These are phyloP conservation scores for Xestia sexstrigata DNA, from an alignment of 2,888 invertebrate genomes.

Conservation along the genomic window DNA sequence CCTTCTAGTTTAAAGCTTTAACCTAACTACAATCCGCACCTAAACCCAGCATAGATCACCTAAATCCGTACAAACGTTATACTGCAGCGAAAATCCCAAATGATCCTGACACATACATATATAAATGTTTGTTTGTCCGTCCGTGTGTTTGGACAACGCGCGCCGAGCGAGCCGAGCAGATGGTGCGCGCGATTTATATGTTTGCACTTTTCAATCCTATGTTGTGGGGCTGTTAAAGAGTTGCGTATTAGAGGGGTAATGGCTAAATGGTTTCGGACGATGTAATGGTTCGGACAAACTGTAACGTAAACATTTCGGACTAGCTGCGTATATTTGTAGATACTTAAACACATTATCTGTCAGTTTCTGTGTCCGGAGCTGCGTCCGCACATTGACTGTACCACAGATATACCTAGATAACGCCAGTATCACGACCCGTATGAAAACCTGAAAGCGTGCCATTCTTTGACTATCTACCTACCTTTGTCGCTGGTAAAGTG, in stretches of 20 bases:
- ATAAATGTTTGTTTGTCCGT: constrained; percentile 67
- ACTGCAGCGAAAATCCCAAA: constrained; percentile 64
- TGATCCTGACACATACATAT: constrained; percentile 68
- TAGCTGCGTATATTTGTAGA: neutral
- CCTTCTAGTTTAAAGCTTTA: neutral
- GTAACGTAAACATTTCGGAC: neutral
- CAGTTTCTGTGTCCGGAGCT: too few species aligned
- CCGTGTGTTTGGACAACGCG: constrained; percentile 62
- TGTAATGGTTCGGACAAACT: neutral
- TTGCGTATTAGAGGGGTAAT: constrained; percentile 27
- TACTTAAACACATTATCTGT: neutral
- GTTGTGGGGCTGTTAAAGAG: constrained; percentile 51
- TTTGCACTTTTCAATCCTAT: constrained; percentile 65
- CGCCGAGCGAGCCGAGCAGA: constrained; percentile 52
- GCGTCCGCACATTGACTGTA: too few species aligned
- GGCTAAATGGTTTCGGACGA: constrained; percentile 9
- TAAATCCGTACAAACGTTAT: constrained; percentile 42
- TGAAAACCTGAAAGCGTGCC: too few species aligned
- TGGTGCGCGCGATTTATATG: constrained; percentile 64
- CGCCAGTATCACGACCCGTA: too few species aligned
- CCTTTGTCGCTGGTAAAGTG: too few species aligned
- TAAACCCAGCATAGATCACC: constrained; percentile 52
- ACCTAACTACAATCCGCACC: neutral
- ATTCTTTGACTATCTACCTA: too few species aligned
- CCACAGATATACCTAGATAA: too few species aligned